Evolutionary conservation across 2,888 invertebrate species (phyloP).

Genomic region (Loripinus fragilis): DNA sequence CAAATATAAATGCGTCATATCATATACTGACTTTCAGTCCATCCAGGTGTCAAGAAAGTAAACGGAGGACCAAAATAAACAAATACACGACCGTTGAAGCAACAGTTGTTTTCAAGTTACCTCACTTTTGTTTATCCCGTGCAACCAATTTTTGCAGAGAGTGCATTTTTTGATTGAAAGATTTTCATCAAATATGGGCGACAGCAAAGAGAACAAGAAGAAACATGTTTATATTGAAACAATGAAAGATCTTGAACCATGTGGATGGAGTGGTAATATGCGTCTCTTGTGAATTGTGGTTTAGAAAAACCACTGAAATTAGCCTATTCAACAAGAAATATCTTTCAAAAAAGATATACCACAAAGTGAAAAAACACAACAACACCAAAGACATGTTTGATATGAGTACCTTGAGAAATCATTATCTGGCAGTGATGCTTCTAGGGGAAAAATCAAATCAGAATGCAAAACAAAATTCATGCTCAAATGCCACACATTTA

Average conservation of each 20-base stretch:
- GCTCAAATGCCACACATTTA: too few species aligned
- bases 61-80: too few species aligned
- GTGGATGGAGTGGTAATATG: slow-evolving; percentile 67
- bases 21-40: too few species aligned
- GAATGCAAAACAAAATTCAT: too few species aligned
- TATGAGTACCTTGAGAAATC: too few species aligned
- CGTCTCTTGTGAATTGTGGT: background rate
- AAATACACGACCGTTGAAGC: too few species aligned
- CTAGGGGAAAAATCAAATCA: too few species aligned
- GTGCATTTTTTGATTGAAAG: background rate
- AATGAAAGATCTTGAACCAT: slow-evolving; percentile 50
- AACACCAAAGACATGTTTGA: too few species aligned
- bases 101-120: slow-evolving; percentile 1
- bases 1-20: too few species aligned
- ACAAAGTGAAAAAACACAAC: background rate
- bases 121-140: slow-evolving; percentile 40
- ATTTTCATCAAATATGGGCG: slow-evolving; percentile 28
- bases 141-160: background rate
- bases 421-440: too few species aligned
- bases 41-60: too few species aligned
- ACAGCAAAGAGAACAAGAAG: slow-evolving; percentile 42
- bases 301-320: background rate
- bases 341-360: background rate
- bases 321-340: background rate
- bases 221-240: slow-evolving; percentile 34